phyloP scores from a whole-genome alignment of 1,140 invertebrate genomes.

The Penaeus indicus region DNA sequence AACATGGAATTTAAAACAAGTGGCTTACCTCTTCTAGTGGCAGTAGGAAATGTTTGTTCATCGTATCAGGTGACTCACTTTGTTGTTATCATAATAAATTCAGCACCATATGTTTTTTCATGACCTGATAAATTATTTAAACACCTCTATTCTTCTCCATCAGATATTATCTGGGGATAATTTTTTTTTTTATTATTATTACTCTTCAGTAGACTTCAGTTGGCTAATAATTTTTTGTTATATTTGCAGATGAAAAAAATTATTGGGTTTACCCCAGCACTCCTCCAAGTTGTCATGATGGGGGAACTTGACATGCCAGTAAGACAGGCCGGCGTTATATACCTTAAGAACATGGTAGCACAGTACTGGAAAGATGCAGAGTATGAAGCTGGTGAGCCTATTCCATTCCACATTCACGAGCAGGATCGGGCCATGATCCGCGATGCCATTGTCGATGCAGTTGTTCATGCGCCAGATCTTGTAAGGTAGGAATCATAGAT shows the following conservation, averaged over 20 bases:
- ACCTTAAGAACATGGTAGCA: slow-evolving; percentile 94
- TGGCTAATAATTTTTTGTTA: background rate
- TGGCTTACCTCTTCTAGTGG: no score
- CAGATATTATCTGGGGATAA: no score
- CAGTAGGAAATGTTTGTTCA: no score
- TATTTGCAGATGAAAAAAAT: slow-evolving; percentile 89
- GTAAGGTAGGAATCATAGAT: slow-evolving; percentile 77
- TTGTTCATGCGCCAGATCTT: slow-evolving; percentile 90
- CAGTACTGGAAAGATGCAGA: slow-evolving; percentile 92
- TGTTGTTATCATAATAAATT: no score
- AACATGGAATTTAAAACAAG: no score
- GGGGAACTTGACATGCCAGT: slow-evolving; percentile 90
- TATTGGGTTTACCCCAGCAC: slow-evolving; percentile 92
- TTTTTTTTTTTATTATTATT: background rate
- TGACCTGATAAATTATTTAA: no score
- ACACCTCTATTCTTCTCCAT: no score
- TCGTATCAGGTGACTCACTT: no score
- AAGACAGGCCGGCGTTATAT: slow-evolving; percentile 94
- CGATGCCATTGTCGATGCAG: slow-evolving; percentile 93
- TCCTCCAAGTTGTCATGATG: slow-evolving; percentile 94
- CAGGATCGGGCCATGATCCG: slow-evolving; percentile 95
- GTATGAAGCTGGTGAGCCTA: slow-evolving; percentile 75
- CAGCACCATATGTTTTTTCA: no score
- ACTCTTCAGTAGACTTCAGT: background rate
- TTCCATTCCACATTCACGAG: slow-evolving; percentile 92